Conservation (phyloP, 2,888 invertebrate species). For the Mythimna albipuncta region DNA sequence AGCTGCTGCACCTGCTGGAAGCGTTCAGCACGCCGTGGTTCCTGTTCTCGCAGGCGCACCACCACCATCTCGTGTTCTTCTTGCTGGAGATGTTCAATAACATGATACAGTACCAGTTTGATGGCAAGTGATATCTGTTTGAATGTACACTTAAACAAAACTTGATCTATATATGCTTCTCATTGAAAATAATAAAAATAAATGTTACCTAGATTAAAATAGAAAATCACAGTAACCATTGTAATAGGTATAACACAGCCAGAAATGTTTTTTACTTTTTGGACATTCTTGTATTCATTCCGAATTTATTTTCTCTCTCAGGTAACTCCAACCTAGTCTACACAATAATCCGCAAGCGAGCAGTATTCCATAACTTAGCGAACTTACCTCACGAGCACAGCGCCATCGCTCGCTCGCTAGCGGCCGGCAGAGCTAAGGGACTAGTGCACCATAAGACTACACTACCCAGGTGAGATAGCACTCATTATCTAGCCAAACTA, state of each 20-base stretch:
- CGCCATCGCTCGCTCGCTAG: conserved; percentile 95
- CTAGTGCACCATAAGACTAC: background rate
- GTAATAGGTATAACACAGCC: too few relatives aligned
- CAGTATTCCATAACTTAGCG: conserved; percentile 99
- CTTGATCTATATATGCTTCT: too few relatives aligned
- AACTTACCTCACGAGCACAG: conserved; percentile 98
- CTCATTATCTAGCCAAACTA: conserved; percentile 41
- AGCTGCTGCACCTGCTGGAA: conserved; percentile 98
- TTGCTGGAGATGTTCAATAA: conserved; percentile 99
- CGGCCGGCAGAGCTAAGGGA: background rate
- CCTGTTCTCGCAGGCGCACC: conserved; percentile 98
- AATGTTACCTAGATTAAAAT: too few relatives aligned
- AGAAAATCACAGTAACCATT: too few relatives aligned
- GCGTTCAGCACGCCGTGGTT: conserved; percentile 99
- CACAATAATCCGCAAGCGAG: conserved; percentile 99
- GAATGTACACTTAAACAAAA: too few relatives aligned
- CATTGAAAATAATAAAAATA: too few relatives aligned
- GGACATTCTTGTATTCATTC: too few relatives aligned
- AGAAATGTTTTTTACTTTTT: too few relatives aligned
- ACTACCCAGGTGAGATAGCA: conserved; percentile 71
- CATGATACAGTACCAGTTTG: conserved; percentile 99
- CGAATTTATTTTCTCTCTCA: conserved; percentile 68
- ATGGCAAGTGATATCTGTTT: conserved; percentile 91
- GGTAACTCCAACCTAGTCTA: conserved; percentile 99
- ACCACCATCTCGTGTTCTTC: conserved; percentile 99